Evolutionary conservation across 2,888 invertebrate genomes (phyloP), one percentile per base, ranked within the genome.

Genomic region (Chloroclysta siterata): DNA sequence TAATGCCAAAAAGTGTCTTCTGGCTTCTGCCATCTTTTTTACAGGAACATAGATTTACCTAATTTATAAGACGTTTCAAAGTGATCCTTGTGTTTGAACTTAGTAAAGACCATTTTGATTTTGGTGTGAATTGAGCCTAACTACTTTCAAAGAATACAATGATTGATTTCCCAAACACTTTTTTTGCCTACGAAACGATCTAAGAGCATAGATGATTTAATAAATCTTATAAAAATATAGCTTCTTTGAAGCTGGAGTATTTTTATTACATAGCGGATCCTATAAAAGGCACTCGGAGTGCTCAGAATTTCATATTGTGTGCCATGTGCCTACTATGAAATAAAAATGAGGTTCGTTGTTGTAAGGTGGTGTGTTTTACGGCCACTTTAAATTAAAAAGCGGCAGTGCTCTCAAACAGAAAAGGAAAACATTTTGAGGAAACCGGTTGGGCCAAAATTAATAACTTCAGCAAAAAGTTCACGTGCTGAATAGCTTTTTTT

Each of bases 271-370:
- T 42, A 41, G 14, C 47, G 56, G 64, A 42, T 42, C 55, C 60
- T 22, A 65, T 64, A 64, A 64, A 56, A 50, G 53, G 44, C 28
- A 50, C 46, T 7, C 53, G 47, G 42, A 53, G 60, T 60, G 47
- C 22, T 56, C 53, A 36, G 56, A 60, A 56, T 57, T 56, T 60
- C 50, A 65, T 57, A 60, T 65, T 60, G 60, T 60, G 51, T 63
- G 51, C 53, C 58, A 63, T 51, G 46, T 48, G 56, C 56, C 47
- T 42, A 56, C 60, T 39, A 56, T 42, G 47, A 55, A 53, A 56
- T 47, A 59, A 53, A 52, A 55, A 48, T 52, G 47, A 56, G 47
- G 47, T 56, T 42, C 8, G 5, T 10, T 53, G 51, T 46, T 52
- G 15, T 22, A 22, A 42, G 28, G 48, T 29, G 33, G 53, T 42